These are phyloP conservation scores for Bicyclus anynana DNA, from an alignment of 1,140 invertebrate species.

Conservation along the genomic window DNA sequence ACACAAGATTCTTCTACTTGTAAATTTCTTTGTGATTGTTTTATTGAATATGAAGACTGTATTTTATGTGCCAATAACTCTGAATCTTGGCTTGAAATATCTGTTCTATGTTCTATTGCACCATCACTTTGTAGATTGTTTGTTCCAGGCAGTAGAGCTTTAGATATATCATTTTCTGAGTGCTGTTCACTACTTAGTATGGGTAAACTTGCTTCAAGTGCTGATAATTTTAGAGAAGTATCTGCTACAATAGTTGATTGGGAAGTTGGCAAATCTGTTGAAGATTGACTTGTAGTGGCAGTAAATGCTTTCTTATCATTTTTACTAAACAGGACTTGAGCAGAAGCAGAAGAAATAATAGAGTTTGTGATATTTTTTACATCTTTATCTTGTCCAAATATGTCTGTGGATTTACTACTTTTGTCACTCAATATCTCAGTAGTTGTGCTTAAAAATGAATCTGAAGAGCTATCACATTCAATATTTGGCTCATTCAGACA, in stretches of 20 bases:
- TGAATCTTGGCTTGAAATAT: not conserved
- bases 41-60: not conserved
- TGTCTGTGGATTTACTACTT: slow-evolving; percentile 26
- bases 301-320: slow-evolving; percentile 22
- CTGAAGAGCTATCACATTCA: slow-evolving; percentile 49
- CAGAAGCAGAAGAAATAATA: slow-evolving; percentile 13
- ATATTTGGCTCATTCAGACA: slow-evolving; percentile 19
- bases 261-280: slow-evolving; percentile 2
- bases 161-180: slow-evolving; percentile 8
- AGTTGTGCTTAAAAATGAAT: slow-evolving; percentile 56
- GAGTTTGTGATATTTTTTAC: slow-evolving; percentile 20
- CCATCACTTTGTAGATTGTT: not conserved
- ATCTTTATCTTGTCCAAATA: slow-evolving; percentile 12
- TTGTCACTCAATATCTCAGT: slow-evolving; percentile 36
- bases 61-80: not conserved
- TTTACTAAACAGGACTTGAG: slow-evolving; percentile 36
- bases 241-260: slow-evolving; percentile 10
- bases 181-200: not conserved
- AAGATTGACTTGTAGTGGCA: slow-evolving; percentile 1
- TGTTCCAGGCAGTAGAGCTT: slow-evolving; percentile 65
- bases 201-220: not conserved
- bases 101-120: not conserved
- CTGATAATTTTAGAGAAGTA: not conserved
- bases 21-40: not conserved
- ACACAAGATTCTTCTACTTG: not conserved